phyloP scores from a whole-genome alignment of 2,888 invertebrate species.

The Rhimphoctona megacephalus region DNA sequence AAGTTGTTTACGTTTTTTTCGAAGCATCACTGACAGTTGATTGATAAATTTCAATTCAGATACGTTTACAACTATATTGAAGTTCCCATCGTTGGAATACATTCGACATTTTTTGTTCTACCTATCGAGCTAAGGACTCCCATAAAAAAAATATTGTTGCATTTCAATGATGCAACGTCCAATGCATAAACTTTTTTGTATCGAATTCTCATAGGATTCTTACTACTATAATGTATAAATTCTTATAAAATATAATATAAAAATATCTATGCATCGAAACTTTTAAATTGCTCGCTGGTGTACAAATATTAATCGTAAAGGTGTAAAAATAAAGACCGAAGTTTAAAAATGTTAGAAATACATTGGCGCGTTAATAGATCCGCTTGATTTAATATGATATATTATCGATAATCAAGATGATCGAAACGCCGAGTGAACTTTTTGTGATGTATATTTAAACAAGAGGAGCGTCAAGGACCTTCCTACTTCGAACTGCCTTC shows the following conservation, averaged over 20 bases:
- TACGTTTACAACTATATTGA: not conserved
- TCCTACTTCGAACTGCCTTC: conserved; percentile 68
- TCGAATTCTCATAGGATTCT: not conserved
- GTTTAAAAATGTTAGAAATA: not conserved
- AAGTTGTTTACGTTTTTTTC: not conserved
- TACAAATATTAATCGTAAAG: not conserved
- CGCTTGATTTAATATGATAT: conserved; percentile 70
- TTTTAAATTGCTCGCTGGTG: not conserved
- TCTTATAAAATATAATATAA: not conserved
- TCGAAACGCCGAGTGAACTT: conserved; percentile 21
- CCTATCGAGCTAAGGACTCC: not conserved
- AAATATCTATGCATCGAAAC: not conserved
- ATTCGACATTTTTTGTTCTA: not conserved
- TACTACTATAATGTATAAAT: not conserved
- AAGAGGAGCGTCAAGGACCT: conserved; percentile 75
- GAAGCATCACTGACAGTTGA: not conserved
- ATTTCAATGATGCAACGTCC: not conserved
- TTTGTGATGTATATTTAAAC: conserved; percentile 1
- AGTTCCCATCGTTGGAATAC: not conserved
- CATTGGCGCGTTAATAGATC: conserved; percentile 49
- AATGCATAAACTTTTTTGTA: not conserved
- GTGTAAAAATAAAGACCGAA: not conserved
- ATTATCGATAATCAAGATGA: conserved; percentile 75
- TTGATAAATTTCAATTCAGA: not conserved
- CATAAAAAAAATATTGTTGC: not conserved